phyloP scores from a whole-genome alignment of 2,113 vertebrate genomes.

The Tenrec ecaudatus region DNA sequence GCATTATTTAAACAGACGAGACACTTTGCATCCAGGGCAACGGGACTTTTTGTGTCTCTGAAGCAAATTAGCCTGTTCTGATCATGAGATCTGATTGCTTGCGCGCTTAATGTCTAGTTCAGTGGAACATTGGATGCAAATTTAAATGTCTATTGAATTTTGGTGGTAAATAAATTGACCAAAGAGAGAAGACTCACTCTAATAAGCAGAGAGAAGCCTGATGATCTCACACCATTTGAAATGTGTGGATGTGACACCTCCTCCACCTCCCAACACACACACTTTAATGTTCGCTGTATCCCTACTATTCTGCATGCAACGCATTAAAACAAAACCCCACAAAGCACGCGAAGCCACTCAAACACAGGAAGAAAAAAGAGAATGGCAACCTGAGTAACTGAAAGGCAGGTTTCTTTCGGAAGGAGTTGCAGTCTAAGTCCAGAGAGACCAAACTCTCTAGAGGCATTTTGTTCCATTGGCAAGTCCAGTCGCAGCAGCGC shows the following conservation, averaged over 20 bases:
- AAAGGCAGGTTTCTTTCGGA: slow-evolving; percentile 31
- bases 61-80: background rate
- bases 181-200: background rate
- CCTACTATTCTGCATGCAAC: background rate
- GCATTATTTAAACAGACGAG: background rate
- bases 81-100: background rate
- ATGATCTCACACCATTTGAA: background rate
- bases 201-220: background rate
- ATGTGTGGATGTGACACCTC: background rate
- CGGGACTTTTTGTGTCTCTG: background rate
- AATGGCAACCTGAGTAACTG: background rate
- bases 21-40: background rate
- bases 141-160: background rate
- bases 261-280: background rate
- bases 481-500: background rate
- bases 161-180: background rate
- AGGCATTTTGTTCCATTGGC: slow-evolving; percentile 25
- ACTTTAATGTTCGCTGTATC: background rate
- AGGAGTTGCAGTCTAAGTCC: background rate
- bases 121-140: background rate
- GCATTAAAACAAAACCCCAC: slow-evolving; percentile 1
- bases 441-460: background rate
- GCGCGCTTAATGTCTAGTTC: background rate
- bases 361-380: background rate
- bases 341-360: slow-evolving; percentile 2